These are phyloP conservation scores for Alouatta palliata DNA, from an alignment of 2,113 vertebrate genomes.

Conservation along the genomic window DNA sequence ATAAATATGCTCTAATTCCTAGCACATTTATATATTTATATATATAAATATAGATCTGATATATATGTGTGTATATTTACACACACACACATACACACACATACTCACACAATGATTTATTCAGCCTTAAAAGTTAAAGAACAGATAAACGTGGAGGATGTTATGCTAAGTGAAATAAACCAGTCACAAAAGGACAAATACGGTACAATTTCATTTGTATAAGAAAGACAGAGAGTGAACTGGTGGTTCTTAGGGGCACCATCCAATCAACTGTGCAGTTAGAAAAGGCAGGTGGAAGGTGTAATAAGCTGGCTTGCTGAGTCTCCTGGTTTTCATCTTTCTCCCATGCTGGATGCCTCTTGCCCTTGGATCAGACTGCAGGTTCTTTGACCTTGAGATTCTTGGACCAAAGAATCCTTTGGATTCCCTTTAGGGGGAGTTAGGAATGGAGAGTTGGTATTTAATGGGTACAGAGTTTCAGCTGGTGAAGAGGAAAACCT, in stretches of 20 bases:
- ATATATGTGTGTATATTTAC: neutral
- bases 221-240: neutral
- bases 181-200: neutral
- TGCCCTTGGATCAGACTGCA: too few relatives aligned
- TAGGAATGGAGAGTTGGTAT: neutral
- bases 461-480: neutral
- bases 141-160: neutral
- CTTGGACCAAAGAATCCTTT: too few relatives aligned
- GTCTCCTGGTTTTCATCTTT: too few relatives aligned
- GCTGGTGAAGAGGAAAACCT: neutral
- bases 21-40: too few relatives aligned
- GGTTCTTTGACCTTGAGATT: too few relatives aligned
- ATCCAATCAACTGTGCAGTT: too few relatives aligned
- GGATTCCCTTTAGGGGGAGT: too few relatives aligned
- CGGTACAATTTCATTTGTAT: neutral
- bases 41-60: too few relatives aligned
- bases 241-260: neutral
- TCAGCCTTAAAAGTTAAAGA: neutral
- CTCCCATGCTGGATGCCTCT: too few relatives aligned
- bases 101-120: neutral
- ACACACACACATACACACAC: neutral
- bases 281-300: too few relatives aligned
- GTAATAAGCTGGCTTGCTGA: too few relatives aligned
- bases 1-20: too few relatives aligned
- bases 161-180: neutral